Evolutionary conservation across 1,140 invertebrate species (phyloP).

Genomic region (Aleiodes sp.): DNA sequence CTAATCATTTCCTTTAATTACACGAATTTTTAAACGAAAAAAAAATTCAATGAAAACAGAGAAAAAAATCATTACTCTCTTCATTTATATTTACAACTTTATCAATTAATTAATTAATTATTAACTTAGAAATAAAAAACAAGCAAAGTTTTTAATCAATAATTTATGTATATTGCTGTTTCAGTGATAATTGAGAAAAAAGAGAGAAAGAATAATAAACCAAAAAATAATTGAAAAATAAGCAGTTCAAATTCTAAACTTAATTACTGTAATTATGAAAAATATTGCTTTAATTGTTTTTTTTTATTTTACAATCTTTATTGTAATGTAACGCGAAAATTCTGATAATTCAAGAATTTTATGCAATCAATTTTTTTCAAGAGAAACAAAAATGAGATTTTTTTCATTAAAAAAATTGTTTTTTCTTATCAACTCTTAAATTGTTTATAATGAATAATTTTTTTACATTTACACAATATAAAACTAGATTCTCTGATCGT

Average conservation of each 20-base stretch:
- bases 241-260: too few relatives aligned
- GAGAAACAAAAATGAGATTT: too few relatives aligned
- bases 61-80: constrained; percentile 35
- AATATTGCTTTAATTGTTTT: too few relatives aligned
- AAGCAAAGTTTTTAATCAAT: constrained; percentile 32
- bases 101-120: constrained; percentile 35
- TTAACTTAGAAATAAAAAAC: constrained; percentile 15
- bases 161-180: constrained; percentile 33
- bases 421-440: constrained; percentile 41
- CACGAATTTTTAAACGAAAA: too few relatives aligned
- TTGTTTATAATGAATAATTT: constrained; percentile 44
- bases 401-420: too few relatives aligned
- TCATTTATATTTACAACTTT: constrained; percentile 42
- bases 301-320: too few relatives aligned
- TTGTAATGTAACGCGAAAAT: too few relatives aligned
- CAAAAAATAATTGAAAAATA: neutral
- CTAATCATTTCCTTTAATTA: too few relatives aligned
- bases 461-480: constrained; percentile 56
- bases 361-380: too few relatives aligned
- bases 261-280: too few relatives aligned
- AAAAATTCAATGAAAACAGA: too few relatives aligned
- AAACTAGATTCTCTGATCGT: constrained; percentile 57
- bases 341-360: too few relatives aligned
- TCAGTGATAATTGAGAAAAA: constrained; percentile 41
- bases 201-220: neutral